A percentile compares a stretch with the other conserved stretches of the same genome.
Conservation (phyloP, 2,113 vertebrate genomes). For the Xenopus laevis region DNA sequence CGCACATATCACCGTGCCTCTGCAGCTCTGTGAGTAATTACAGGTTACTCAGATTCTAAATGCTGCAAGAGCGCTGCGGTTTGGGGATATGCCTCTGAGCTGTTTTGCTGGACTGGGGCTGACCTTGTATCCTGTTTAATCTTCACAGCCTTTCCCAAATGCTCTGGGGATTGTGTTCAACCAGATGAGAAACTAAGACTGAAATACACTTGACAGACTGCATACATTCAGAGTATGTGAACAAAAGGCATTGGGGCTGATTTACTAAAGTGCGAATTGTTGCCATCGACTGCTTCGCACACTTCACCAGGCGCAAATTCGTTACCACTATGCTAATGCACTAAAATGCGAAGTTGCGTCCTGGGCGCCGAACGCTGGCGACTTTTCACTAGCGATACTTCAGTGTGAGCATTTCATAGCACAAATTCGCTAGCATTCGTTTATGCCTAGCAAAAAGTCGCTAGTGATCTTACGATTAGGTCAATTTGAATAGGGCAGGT, state of each 20-base stretch:
- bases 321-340: no score
- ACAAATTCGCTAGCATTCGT: no score
- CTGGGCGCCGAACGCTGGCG: no score
- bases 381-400: no score
- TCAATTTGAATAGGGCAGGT: no score
- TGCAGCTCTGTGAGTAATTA: not conserved
- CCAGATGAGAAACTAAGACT: constrained; percentile 11
- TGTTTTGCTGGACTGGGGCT: not conserved
- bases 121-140: constrained; percentile 5
- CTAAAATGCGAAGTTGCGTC: no score
- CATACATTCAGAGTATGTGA: constrained; percentile 13
- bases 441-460: no score
- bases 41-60: not conserved
- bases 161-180: constrained; percentile 1
- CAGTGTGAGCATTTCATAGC: no score
- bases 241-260: not conserved
- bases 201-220: constrained; percentile 20
- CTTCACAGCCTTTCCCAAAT: constrained; percentile 15
- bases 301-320: no score
- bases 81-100: not conserved
- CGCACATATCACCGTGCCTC: not conserved
- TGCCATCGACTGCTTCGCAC: no score
- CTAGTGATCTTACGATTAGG: no score
- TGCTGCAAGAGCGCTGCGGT: not conserved
- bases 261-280: no score